Conservation (phyloP, 2,113 vertebrate species). For the Myiopsitta monachus region DNA sequence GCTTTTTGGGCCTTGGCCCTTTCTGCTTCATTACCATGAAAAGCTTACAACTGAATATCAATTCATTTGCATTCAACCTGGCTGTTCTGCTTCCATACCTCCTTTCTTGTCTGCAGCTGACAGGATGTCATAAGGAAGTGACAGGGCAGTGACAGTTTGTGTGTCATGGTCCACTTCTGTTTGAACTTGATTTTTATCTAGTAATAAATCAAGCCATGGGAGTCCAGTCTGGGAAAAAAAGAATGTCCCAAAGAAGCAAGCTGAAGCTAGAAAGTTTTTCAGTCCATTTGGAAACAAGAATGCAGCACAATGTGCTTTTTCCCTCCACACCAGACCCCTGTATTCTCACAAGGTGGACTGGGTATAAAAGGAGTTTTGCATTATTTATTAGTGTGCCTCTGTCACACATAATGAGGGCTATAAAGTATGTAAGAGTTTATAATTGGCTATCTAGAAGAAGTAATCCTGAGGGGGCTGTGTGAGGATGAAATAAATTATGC, state of each 20-base stretch:
- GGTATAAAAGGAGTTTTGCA: slow-evolving; percentile 30
- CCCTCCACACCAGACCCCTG: neutral
- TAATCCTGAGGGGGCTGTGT: slow-evolving; percentile 50
- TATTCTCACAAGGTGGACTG: slow-evolving; percentile 52
- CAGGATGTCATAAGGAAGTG: slow-evolving; percentile 11
- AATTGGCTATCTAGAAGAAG: slow-evolving; percentile 58
- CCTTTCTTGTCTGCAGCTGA: slow-evolving; percentile 30
- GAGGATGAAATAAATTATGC: slow-evolving; percentile 67
- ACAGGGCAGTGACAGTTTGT: neutral
- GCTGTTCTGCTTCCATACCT: neutral
- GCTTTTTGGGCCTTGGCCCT: neutral
- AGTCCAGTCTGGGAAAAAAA: slow-evolving; percentile 8
- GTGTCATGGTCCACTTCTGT: slow-evolving; percentile 23
- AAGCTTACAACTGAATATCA: neutral
- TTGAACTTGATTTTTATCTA: slow-evolving; percentile 57
- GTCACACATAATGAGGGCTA: slow-evolving; percentile 55
- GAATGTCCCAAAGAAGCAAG: neutral
- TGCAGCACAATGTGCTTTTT: slow-evolving; percentile 8
- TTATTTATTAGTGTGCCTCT: slow-evolving; percentile 68
- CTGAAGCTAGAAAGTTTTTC: slow-evolving; percentile 19
- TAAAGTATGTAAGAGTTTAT: slow-evolving; percentile 66
- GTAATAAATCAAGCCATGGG: slow-evolving; percentile 26
- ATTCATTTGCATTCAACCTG: slow-evolving; percentile 33
- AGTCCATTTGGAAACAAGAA: slow-evolving; percentile 50
- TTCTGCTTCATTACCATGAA: slow-evolving; percentile 1